Evolutionary conservation across 2,888 invertebrate species (phyloP).

Genomic region (Dynastes grantii): DNA sequence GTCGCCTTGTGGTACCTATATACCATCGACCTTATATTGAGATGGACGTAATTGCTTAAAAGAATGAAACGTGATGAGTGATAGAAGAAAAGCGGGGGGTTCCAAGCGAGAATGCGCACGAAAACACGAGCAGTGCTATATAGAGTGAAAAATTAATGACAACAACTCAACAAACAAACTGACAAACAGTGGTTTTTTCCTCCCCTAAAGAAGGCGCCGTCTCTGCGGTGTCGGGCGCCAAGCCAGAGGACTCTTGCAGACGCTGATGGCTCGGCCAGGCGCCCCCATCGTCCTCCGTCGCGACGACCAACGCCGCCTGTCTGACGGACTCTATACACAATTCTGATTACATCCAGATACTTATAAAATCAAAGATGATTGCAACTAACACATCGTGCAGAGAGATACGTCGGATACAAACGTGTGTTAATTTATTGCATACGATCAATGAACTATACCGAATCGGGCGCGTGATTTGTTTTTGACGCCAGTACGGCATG

Average conservation of each 20-base stretch:
- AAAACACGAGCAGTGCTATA: slow-evolving; percentile 55
- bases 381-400: slow-evolving; percentile 60
- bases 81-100: slow-evolving; percentile 4
- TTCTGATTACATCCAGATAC: slow-evolving; percentile 63
- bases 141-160: slow-evolving; percentile 65
- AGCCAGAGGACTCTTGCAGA: slow-evolving; percentile 68
- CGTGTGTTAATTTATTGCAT: slow-evolving; percentile 39
- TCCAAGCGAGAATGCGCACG: slow-evolving; percentile 37
- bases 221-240: slow-evolving; percentile 69
- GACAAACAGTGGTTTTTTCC: slow-evolving; percentile 64
- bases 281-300: slow-evolving; percentile 68
- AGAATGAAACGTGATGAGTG: slow-evolving; percentile 30
- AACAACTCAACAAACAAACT: slow-evolving; percentile 67
- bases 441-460: slow-evolving; percentile 26
- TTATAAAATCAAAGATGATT: slow-evolving; percentile 64
- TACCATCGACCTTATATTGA: background rate
- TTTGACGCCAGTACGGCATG: background rate
- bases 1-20: too few species aligned
- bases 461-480: slow-evolving; percentile 30
- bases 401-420: slow-evolving; percentile 21
- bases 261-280: slow-evolving; percentile 75
- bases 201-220: slow-evolving; percentile 60
- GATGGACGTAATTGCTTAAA: slow-evolving; percentile 35
- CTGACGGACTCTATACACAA: slow-evolving; percentile 62
- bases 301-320: slow-evolving; percentile 65